Conservation (phyloP, 2,113 vertebrate species). For the Heteronetta atricapilla region DNA sequence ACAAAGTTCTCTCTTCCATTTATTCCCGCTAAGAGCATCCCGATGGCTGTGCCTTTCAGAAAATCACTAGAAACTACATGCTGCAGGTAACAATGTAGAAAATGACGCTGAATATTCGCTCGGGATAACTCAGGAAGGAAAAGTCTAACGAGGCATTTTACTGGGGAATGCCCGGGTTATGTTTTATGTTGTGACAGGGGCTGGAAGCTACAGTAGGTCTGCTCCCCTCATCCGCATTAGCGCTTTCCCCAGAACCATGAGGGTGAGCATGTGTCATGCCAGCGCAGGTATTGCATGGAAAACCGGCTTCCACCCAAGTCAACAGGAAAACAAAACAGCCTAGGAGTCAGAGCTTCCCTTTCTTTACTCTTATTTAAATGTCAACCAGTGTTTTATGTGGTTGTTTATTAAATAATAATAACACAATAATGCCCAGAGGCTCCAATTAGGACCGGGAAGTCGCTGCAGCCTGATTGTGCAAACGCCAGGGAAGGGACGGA, state of each 20-base stretch:
- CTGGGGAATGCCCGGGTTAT: not conserved
- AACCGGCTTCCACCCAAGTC: slow-evolving; percentile 7
- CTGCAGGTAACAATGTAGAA: not conserved
- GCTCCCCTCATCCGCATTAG: not conserved
- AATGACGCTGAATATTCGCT: not conserved
- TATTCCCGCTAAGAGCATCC: not conserved
- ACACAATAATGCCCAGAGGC: slow-evolving; percentile 49
- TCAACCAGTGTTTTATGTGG: slow-evolving; percentile 47
- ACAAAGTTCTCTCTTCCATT: not conserved
- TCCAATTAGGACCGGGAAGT: slow-evolving; percentile 57
- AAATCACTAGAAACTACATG: not conserved
- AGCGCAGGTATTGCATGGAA: not conserved
- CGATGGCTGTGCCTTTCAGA: not conserved
- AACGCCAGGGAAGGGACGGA: not conserved
- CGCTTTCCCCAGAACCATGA: not conserved
- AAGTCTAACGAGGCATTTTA: not conserved
- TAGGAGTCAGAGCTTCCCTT: slow-evolving; percentile 34
- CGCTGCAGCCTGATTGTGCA: slow-evolving; percentile 4
- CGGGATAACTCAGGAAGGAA: not conserved
- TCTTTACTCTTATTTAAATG: slow-evolving; percentile 56
- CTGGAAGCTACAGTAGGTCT: not conserved
- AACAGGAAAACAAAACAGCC: slow-evolving; percentile 19
- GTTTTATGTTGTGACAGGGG: not conserved
- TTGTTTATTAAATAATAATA: slow-evolving; percentile 62
- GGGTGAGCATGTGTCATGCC: not conserved